Evolutionary conservation across 2,113 vertebrate genomes (phyloP).

Genomic region (Oostethus manadensis): DNA sequence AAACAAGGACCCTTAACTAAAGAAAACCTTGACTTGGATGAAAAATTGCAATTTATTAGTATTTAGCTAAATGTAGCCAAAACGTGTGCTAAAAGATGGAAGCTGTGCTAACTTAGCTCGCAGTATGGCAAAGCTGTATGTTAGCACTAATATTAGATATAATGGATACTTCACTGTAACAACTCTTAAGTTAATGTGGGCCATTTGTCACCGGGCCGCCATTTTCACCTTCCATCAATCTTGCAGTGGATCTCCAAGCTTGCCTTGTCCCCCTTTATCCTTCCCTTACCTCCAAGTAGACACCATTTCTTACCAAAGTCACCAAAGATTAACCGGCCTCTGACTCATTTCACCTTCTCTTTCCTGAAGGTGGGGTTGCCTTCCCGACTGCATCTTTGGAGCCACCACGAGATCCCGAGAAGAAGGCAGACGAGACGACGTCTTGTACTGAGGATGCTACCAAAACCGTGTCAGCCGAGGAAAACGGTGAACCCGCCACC

Average conservation of each 20-base stretch:
- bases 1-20: no score
- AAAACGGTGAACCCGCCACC: constrained; percentile 38
- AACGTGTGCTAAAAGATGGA: no score
- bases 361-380: constrained; percentile 62
- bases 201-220: background rate
- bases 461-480: constrained; percentile 52
- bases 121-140: no score
- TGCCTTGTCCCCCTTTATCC: constrained; percentile 13
- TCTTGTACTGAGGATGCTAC: constrained; percentile 65
- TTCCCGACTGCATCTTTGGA: constrained; percentile 53
- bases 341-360: constrained; percentile 50
- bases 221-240: constrained; percentile 7
- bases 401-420: constrained; percentile 45
- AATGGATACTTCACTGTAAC: background rate
- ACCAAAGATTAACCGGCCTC: constrained; percentile 9
- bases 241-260: background rate
- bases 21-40: no score
- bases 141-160: no score
- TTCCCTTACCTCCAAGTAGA: constrained; percentile 8
- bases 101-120: no score
- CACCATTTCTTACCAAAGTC: constrained; percentile 5
- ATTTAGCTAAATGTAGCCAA: no score
- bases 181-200: background rate
- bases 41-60: no score
- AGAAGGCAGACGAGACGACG: constrained; percentile 58